Base-by-base conservation (phyloP, 2,888 invertebrate genomes). In the Lepidocyrtinus sp. region DNA sequence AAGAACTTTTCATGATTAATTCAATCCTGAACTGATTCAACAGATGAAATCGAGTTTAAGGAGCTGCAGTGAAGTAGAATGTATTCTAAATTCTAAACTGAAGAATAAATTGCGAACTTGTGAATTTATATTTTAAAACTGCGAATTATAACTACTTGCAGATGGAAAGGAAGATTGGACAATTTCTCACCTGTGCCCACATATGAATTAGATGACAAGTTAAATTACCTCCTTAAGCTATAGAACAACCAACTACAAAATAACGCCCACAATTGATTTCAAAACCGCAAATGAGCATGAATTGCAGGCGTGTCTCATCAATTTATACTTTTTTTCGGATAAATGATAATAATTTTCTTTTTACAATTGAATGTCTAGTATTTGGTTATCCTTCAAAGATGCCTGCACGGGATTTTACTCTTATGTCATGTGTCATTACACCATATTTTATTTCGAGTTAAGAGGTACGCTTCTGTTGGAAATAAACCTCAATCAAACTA, bases 1-100 rank as follows among this genome's bases (percentile, higher is more conserved):
- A 68, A 2, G 68, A 67, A 27, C 62, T 50, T 45, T 69, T 25
- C 50, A 69, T n/a, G n/a, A n/a, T n/a, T n/a, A n/a, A n/a, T n/a
- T n/a, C n/a, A n/a, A n/a, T n/a, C n/a, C n/a, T n/a, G n/a, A n/a
- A n/a, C n/a, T n/a, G n/a, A n/a, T n/a, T n/a, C n/a, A n/a, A n/a
- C n/a, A n/a, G n/a, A n/a, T n/a, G n/a, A n/a, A n/a, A n/a, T n/a
- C n/a, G n/a, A n/a, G n/a, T n/a, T n/a, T n/a, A n/a, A n/a, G n/a
- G n/a, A n/a, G n/a, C n/a, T n/a, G n/a, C n/a, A n/a, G n/a, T n/a
- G n/a, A n/a, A n/a, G n/a, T n/a, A n/a, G n/a, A n/a, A n/a, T n/a
- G n/a, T n/a, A n/a, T n/a, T n/a, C n/a, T n/a, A n/a, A n/a, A n/a
- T n/a, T n/a, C n/a, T n/a, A n/a, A n/a, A n/a, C n/a, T n/a, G n/a